Base-by-base conservation (phyloP, 1,140 invertebrate species). In the Eurytemora carolleeae region DNA sequence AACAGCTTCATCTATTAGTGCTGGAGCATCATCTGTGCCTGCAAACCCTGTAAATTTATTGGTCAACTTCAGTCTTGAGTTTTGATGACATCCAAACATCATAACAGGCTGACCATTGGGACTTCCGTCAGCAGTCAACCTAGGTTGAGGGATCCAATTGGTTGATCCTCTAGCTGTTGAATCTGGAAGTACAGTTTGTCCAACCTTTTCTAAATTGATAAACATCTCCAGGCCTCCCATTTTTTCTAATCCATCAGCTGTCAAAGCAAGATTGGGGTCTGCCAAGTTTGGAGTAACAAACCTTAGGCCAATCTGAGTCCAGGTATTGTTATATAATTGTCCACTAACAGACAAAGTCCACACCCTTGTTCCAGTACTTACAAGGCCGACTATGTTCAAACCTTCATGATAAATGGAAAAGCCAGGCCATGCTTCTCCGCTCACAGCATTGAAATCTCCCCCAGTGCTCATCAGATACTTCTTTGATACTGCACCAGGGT, bases 381-480 rank as follows among this genome's bases (percentile, higher is more conserved):
- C 24, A 7, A 57, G 21, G 3, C 2, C 60, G 7, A 61, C 55
- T 15, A 62, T 21, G 23, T 62, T 25, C n/a, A 22, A 20, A 2
- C 60, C 60, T 25, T 62, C 19, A 26, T 54, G 44, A 52, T 54
- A 57, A 24, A 62, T 62, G 17, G 56, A 52, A 62, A 62, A 56
- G 2, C 60, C 60, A 2, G 60, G 60, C 15, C 54, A 57, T 18
- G 60, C 55, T 24, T 3, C 18, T 1, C 53, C 60, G 3, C 2
- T 58, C 12, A 26, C 16, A 16, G 15, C 19, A 56, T 62, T 56
- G 24, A 23, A 62, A 3, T 20, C 18, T 17, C n/a, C 60, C 20
- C 60, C 60, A 57, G 53, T 57, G 25, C 60, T 62, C 52, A 62
- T 56, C 44, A 62, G 53, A 54, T 57, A 57, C 52, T 25, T 58